phyloP scores from a whole-genome alignment of 2,797 vertebrate genomes.

The Cyprinella venusta region DNA sequence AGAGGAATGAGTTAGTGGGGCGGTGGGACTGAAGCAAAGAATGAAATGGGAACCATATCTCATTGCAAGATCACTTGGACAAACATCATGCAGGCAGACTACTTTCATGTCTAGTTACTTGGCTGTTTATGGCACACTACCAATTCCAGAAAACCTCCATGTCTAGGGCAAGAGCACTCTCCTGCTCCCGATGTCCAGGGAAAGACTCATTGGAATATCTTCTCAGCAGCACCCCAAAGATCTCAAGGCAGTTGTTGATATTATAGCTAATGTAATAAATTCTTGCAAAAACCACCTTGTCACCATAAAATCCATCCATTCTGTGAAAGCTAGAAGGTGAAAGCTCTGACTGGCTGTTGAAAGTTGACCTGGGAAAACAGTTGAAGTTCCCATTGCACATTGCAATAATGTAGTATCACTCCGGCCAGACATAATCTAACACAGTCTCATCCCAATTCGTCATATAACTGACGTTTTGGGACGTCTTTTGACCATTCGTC shows the following conservation, averaged over 20 bases:
- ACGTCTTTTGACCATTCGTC: too few relatives aligned
- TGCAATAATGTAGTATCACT: not conserved
- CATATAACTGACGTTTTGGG: too few relatives aligned
- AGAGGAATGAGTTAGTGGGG: not conserved
- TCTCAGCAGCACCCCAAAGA: not conserved
- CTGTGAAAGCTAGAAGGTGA: not conserved
- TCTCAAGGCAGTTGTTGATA: not conserved
- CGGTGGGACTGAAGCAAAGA: not conserved
- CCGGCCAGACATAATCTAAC: not conserved
- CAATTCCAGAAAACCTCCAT: too few relatives aligned
- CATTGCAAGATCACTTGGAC: not conserved
- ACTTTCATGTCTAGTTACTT: not conserved
- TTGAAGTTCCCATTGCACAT: slow-evolving; percentile 24
- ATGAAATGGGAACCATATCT: not conserved
- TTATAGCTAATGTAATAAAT: not conserved
- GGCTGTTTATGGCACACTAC: not conserved
- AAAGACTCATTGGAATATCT: not conserved
- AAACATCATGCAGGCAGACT: not conserved
- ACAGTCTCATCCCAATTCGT: too few relatives aligned
- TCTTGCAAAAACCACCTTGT: too few relatives aligned
- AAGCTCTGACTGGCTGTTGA: slow-evolving; percentile 15
- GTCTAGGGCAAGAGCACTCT: not conserved
- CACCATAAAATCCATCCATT: not conserved
- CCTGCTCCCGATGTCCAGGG: not conserved
- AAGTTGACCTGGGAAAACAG: slow-evolving; percentile 7